Base-by-base conservation (phyloP, 1,140 invertebrate genomes). In the Oryctes rhinoceros region DNA sequence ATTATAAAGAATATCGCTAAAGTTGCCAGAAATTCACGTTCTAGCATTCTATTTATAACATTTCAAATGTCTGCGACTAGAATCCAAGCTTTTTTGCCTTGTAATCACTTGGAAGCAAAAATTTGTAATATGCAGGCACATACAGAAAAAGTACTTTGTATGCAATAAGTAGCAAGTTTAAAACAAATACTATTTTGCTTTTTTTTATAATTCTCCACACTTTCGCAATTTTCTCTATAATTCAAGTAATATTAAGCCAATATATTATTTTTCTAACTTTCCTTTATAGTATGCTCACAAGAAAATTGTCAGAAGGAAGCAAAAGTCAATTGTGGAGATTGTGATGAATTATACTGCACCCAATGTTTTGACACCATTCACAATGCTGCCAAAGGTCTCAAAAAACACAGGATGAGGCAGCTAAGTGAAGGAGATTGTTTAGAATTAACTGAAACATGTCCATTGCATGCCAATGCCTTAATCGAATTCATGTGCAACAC, bases 401-500 rank as follows among this genome's bases (percentile, higher is more conserved):
- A 20, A 82, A 48, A 20, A 20, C 49, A 80, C 81, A 80, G 39
- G 24, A 39, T 47, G 6, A n/a, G n/a, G 81, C 6, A 67, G 20
- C 10, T 71, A 30, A 71, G 65, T 6, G 11, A 20, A 30, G 65
- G 20, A 1, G 65, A 71, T 15, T 71, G 65, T 59, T 77, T 84
- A 35, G 48, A 81, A 44, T 53, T 86, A 80, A 82, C 79, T 62
- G 6, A 81, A 44, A 80, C 71, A 24, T 86, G 85, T 80, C 15
- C n/a, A 0, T 39, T 78, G 35, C 83, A 85, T 83, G 76, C 37
- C 7, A 35, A 59, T 9, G 62, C 86, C 49, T 18, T 79, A 76
- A 9, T 83, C 15, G 84, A 86, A 18, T 88, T 88, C 82, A 86
- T 82, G 78, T 90, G 89, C 80, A 77, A 82, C 18, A 76, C 85